Base-by-base conservation (phyloP, 2,113 vertebrate genomes). In the Sinocyclocheilus grahami region DNA sequence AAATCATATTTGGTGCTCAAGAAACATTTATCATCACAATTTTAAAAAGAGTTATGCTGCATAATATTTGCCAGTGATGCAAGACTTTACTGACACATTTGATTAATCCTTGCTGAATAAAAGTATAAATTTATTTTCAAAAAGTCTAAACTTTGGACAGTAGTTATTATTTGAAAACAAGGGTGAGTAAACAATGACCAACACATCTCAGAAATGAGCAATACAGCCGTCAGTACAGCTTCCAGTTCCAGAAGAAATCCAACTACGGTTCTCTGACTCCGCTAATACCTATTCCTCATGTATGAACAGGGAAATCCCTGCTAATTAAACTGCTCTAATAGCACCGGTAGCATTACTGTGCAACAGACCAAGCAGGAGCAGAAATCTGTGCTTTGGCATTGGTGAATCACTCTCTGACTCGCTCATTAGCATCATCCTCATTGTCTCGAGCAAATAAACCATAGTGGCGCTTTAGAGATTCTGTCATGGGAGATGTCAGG, bases 381-480 rank as follows among this genome's bases (percentile, higher is more conserved):
- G 2, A 80, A 80, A 80, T 24, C 78, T 11, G 14, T 4, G 30
- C 11, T 62, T 58, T 10, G 33, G 18, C 53, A 42, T 63, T 53
- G 16, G 51, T 53, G 62, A 85, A 89, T 77, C 74, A 79, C 46
- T 85, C 78, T 63, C 37, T 55, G 88, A 87, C 83, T 87, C 65
- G 51, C 62, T 87, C 83, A 85, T 87, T 87, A 86, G 48, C 72
- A 60, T 85, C 79, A 82, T 53, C 37, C 22, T 3, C 9, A 22
- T 72, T 72, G 69, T 9, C 33, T 72, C 48, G 42, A 53, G 53
- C 24, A 24, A 27, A n/a, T 16, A 20, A 30, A 30, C 24, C 16
- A 30, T 20, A 42, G 20, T 48, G 42, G 22, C 51, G 3, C 42
- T 13, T 76, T 51, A 55, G 13, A 78, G 48, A 78, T 27, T 53